Base-by-base conservation (phyloP, 2,797 vertebrate species). In the Mormyrops attenuatus region DNA sequence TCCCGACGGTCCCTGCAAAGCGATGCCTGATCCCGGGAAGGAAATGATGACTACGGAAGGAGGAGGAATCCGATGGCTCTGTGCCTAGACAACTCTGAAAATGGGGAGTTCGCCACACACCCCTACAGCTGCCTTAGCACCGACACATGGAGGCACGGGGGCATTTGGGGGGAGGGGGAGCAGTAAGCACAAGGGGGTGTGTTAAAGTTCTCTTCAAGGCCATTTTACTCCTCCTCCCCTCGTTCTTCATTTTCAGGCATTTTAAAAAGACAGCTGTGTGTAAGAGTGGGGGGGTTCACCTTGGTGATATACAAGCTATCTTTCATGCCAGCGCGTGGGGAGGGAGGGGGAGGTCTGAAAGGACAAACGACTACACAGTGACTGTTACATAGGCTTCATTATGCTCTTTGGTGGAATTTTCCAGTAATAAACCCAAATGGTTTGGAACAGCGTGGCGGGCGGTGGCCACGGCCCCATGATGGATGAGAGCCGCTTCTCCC, bases 401-500 rank as follows among this genome's bases (percentile, higher is more conserved):
- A 95, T 93, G 92, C 94, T 94, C 77, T 47, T 88, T 92, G 93
- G 91, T 94, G 93, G 94, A 95, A 95, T 94, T 94, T 95, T 93
- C 94, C 91, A 87, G 93, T 95, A 96, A 96, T 96, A 96, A 96
- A 95, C 94, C 94, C 94, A 95, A 95, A 95, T 77, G 89, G 86
- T 17, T 87, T 38, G 30, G 66, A 87, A 88, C n/a, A 34, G 87
- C 94, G 94, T 93, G 93, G 93, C 91, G 94, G 94, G 93, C 94
- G 93, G 94, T 93, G 92, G 92, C 93, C 92, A 95, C 93, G 95
- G 95, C 95, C 89, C 93, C 90, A 92, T 96, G 96, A 96, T 95
- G 95, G 95, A 96, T 95, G 95, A 93, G 91, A 93, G 91, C 91
- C 47, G 89, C 92, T 93, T 93, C 94, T 94, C 94, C 94, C 93